Percentiles rank a stretch among this genome's conserved stretches.
Evolutionary conservation across 2,113 vertebrate genomes (phyloP).

Genomic region (Cricetomys ansorgei): DNA sequence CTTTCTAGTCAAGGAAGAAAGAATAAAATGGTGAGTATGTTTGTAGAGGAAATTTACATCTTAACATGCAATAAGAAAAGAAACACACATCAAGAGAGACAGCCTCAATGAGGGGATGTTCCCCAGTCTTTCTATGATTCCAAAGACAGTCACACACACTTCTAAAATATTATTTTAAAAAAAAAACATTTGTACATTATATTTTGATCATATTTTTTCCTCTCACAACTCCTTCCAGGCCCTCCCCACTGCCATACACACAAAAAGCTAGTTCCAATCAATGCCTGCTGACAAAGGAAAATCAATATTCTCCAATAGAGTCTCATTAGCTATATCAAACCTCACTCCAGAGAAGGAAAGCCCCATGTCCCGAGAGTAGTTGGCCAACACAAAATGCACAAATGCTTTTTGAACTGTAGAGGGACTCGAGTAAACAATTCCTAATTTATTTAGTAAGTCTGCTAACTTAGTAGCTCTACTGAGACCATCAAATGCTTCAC

Average conservation of each 20-base stretch:
- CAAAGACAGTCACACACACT: not conserved
- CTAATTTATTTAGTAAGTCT: not conserved
- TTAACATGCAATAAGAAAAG: not conserved
- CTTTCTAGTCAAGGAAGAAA: constrained; percentile 55
- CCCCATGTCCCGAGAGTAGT: not conserved
- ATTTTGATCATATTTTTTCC: not conserved
- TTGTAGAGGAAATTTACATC: not conserved
- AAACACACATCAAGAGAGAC: constrained; percentile 32
- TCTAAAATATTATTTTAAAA: not conserved
- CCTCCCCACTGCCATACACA: not conserved
- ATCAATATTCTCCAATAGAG: not conserved
- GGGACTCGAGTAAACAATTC: not conserved
- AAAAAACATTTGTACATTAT: not conserved
- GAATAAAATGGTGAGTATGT: not conserved
- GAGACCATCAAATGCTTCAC: not conserved
- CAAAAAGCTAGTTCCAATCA: not conserved
- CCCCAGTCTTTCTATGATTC: constrained; percentile 10
- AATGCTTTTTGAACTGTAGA: not conserved
- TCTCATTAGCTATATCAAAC: not conserved
- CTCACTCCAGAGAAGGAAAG: not conserved
- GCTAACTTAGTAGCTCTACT: not conserved
- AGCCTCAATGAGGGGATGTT: not conserved
- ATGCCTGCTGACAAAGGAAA: not conserved
- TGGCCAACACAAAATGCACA: not conserved
- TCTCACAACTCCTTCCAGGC: not conserved